phyloP scores from a whole-genome alignment of 2,113 vertebrate species.

The Ictalurus punctatus region DNA sequence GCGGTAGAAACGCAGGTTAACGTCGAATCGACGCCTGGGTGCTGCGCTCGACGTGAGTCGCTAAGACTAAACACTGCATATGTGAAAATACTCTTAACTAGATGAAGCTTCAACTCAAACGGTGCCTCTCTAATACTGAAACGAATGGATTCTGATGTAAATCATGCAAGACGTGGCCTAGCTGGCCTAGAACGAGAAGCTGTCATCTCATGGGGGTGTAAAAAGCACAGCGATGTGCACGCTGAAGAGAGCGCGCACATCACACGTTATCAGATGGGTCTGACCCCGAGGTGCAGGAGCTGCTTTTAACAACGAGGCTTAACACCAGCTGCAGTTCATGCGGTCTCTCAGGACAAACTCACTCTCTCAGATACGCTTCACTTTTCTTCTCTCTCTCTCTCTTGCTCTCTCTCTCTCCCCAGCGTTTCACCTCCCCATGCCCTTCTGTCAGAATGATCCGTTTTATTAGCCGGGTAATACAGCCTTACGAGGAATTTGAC shows the following conservation, averaged over 20 bases:
- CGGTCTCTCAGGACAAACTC: background rate
- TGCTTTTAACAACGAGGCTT: background rate
- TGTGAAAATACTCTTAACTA: background rate
- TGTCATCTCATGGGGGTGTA: background rate
- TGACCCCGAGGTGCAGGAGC: background rate
- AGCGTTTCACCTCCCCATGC: background rate
- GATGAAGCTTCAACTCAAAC: background rate
- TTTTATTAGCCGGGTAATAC: background rate
- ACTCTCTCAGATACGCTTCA: background rate
- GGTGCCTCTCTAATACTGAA: no score
- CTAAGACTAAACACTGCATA: background rate
- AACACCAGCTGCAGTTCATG: background rate
- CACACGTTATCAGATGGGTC: background rate
- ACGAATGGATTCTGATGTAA: background rate
- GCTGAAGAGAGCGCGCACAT: no score
- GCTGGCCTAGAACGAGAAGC: background rate
- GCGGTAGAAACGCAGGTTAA: background rate
- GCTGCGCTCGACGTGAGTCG: background rate
- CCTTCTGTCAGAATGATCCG: background rate
- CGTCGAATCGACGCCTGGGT: background rate
- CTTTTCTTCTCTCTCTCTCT: conserved; percentile 2
- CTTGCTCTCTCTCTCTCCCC: background rate
- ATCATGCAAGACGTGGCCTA: no score
- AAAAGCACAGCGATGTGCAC: conserved; percentile 1
- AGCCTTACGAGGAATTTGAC: background rate